phyloP scores from a whole-genome alignment of 2,797 vertebrate genomes.

The Falco rusticolus region DNA sequence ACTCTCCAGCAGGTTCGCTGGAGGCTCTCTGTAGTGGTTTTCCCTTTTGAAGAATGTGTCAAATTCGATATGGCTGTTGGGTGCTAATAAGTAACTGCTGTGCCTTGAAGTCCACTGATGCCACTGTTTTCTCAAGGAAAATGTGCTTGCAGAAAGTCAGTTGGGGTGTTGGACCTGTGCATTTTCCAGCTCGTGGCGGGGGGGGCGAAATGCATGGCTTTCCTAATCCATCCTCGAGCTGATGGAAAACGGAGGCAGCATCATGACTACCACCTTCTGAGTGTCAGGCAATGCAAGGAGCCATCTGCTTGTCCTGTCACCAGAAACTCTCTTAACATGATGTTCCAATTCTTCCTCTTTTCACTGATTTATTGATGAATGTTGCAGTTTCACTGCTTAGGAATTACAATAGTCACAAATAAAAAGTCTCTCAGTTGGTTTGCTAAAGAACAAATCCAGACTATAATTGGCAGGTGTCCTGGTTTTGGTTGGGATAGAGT shows the following conservation, averaged over 20 bases:
- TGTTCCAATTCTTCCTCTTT: neutral
- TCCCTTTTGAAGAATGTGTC: neutral
- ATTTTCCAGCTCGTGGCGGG: neutral
- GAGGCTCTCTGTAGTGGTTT: neutral
- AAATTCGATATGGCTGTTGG: neutral
- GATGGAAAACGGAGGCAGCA: neutral
- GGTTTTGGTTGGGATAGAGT: no score
- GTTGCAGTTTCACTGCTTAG: neutral
- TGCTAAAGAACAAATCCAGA: neutral
- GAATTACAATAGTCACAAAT: neutral
- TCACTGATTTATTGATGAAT: neutral
- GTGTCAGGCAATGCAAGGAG: neutral
- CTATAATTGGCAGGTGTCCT: neutral
- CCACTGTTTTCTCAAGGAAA: neutral
- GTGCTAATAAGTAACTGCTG: neutral
- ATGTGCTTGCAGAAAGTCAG: neutral
- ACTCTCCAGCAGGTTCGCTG: neutral
- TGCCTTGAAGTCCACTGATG: neutral
- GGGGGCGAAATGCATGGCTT: neutral
- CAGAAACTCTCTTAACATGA: neutral
- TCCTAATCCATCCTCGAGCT: neutral
- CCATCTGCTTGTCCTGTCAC: neutral
- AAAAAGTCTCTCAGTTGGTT: neutral
- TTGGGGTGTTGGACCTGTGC: neutral
- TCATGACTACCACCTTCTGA: neutral